These are phyloP conservation scores for Lordiphosa collinella DNA, from an alignment of 1,140 invertebrate species.

Conservation along the genomic window DNA sequence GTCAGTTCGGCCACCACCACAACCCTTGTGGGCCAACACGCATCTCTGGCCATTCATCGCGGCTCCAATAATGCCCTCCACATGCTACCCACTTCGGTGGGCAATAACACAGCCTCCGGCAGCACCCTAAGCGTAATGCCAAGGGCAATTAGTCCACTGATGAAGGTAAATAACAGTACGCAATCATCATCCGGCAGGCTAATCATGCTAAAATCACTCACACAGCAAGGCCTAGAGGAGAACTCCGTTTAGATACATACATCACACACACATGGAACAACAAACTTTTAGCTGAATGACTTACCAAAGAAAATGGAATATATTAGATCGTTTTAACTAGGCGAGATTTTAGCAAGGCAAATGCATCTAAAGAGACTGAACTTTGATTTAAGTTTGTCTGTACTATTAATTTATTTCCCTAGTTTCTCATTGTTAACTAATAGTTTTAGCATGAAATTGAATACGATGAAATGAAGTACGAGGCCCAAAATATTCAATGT, in stretches of 20 bases:
- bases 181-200: neutral
- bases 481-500: constrained; percentile 11
- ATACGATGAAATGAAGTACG: too few species aligned
- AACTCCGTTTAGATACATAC: constrained; percentile 55
- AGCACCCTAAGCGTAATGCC: constrained; percentile 69
- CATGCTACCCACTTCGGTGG: constrained; percentile 50
- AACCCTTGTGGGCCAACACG: constrained; percentile 70
- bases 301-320: constrained; percentile 13
- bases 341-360: constrained; percentile 61
- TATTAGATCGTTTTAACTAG: constrained; percentile 12
- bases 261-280: too few species aligned
- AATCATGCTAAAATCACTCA: constrained; percentile 3
- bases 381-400: constrained; percentile 41
- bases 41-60: constrained; percentile 50
- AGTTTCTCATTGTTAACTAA: constrained; percentile 7
- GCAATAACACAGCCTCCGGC: constrained; percentile 37
- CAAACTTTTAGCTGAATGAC: constrained; percentile 14
- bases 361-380: constrained; percentile 71
- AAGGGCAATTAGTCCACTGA: constrained; percentile 73
- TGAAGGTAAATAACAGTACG: constrained; percentile 53
- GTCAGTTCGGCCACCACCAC: constrained; percentile 78
- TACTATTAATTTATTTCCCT: constrained; percentile 1
- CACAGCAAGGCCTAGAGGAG: constrained; percentile 70
- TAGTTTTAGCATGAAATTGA: constrained; percentile 4
- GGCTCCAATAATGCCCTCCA: constrained; percentile 77